phyloP scores from a whole-genome alignment of 2,113 vertebrate species.

The Pomatostomus ruficeps region DNA sequence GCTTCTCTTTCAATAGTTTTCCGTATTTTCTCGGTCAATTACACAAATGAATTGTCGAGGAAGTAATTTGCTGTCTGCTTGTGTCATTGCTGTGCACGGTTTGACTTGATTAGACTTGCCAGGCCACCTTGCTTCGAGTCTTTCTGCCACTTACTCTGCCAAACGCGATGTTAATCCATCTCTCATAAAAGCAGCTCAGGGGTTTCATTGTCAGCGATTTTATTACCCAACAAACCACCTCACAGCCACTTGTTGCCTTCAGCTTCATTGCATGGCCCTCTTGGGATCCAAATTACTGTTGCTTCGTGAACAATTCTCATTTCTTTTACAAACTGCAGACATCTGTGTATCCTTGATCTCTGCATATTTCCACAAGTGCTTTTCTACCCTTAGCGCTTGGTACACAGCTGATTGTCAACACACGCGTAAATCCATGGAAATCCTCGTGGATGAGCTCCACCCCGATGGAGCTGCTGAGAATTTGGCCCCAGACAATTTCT shows the following conservation, averaged over 20 bases:
- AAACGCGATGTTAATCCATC: not conserved
- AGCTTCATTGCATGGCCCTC: not conserved
- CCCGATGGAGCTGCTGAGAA: not conserved
- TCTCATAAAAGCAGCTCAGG: not conserved
- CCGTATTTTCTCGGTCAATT: not conserved
- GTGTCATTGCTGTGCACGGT: not conserved
- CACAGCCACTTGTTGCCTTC: not conserved
- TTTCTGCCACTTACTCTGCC: not conserved
- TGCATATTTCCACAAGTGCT: not conserved
- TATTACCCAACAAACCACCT: not conserved
- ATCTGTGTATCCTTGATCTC: not conserved
- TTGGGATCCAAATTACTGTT: not conserved
- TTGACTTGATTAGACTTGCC: not conserved
- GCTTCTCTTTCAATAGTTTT: not conserved
- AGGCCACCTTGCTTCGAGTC: not conserved
- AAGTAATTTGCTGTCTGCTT: not conserved
- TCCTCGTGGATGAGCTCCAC: not conserved
- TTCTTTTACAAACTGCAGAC: not conserved
- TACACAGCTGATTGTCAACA: not conserved
- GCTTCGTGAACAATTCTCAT: not conserved
- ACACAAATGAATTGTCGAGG: not conserved
- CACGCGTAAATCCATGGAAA: not conserved
- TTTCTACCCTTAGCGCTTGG: not conserved
- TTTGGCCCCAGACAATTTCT: not conserved
- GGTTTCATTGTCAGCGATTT: not conserved